Evolutionary conservation across 2,797 vertebrate genomes (phyloP).

Genomic region (Lates japonicus): DNA sequence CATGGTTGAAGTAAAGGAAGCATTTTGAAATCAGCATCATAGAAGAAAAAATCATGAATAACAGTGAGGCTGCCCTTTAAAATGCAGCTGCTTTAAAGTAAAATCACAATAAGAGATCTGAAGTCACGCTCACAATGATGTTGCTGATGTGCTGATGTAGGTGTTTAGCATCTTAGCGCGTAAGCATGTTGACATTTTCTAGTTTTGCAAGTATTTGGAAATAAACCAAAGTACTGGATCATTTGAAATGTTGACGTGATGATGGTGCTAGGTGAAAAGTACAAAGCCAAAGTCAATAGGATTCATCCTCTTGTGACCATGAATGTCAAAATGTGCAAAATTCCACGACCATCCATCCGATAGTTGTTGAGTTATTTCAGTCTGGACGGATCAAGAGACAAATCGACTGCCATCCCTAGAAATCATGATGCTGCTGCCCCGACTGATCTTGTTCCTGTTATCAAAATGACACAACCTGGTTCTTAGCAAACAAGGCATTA

Average conservation of each 20-base stretch:
- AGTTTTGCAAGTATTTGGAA: background rate
- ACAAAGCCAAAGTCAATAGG: background rate
- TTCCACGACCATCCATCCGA: background rate
- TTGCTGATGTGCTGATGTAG: background rate
- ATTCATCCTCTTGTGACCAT: background rate
- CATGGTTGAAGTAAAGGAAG: background rate
- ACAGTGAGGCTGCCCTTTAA: background rate
- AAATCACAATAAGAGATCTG: no score
- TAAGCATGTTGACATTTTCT: background rate
- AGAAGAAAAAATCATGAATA: no score
- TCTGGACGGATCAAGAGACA: background rate
- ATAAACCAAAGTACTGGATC: background rate
- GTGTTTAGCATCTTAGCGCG: background rate
- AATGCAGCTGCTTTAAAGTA: background rate
- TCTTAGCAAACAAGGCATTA: conserved; percentile 51
- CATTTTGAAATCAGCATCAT: no score
- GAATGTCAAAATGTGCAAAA: conserved; percentile 9
- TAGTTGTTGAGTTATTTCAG: conserved; percentile 14
- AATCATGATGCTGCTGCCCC: conserved; percentile 23
- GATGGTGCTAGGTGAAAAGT: background rate
- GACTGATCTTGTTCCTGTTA: conserved; percentile 45
- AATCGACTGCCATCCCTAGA: conserved; percentile 8
- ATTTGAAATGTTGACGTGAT: background rate
- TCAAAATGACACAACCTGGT: conserved; percentile 50
- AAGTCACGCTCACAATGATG: background rate